Conservation (phyloP, 2,113 vertebrate genomes). For the Oncorhynchus clarkii region DNA sequence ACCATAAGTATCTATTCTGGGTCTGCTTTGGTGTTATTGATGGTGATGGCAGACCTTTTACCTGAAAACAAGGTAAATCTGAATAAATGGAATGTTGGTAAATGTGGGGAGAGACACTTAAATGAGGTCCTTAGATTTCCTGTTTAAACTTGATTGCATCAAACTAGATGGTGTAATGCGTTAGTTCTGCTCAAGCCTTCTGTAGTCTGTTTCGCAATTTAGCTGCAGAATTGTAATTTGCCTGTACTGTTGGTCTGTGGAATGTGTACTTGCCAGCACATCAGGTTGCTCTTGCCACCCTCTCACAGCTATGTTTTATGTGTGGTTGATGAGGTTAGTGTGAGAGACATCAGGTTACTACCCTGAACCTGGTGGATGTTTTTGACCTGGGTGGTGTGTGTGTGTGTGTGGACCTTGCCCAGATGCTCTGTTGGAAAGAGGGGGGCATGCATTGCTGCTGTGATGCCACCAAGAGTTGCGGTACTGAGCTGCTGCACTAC, state of each 20-base stretch:
- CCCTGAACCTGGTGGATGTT: not conserved
- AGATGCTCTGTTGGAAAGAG: conserved; percentile 15
- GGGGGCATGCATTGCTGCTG: conserved; percentile 22
- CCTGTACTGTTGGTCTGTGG: not conserved
- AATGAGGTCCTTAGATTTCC: conserved; percentile 52
- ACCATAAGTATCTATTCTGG: not conserved
- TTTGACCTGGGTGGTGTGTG: conserved; percentile 19
- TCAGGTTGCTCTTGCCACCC: conserved; percentile 1
- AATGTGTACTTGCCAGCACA: conserved; percentile 10
- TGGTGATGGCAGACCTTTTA: not conserved
- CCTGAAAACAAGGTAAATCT: not conserved
- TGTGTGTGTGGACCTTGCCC: conserved; percentile 10
- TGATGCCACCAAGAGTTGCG: conserved; percentile 24
- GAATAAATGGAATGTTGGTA: conserved; percentile 12
- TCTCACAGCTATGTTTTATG: not conserved
- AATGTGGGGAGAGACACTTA: not conserved
- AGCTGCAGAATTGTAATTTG: conserved; percentile 9
- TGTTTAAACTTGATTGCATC: conserved; percentile 67
- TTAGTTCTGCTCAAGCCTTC: conserved; percentile 45
- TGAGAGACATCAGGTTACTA: not conserved
- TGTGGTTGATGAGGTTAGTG: not conserved
- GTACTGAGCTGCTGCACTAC: conserved; percentile 41
- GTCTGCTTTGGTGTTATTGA: no score
- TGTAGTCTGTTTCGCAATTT: conserved; percentile 14
- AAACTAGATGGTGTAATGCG: conserved; percentile 31